Conservation (phyloP, 2,113 vertebrate species). For the Lonchura striata region DNA sequence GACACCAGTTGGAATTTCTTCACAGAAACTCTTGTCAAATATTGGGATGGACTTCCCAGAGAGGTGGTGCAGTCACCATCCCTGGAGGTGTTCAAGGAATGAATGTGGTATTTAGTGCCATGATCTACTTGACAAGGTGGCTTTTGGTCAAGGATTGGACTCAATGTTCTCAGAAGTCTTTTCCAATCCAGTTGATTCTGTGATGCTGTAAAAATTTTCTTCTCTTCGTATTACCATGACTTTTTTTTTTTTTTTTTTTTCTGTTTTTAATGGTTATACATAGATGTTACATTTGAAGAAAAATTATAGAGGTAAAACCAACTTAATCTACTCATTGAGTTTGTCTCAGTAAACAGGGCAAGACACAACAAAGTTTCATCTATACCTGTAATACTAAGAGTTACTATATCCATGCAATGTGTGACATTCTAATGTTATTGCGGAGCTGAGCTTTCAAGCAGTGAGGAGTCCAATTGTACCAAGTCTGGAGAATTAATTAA, state of each 20-base stretch:
- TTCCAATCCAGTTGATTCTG: rapidly evolving
- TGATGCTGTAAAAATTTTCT: background rate
- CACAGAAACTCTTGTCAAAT: background rate
- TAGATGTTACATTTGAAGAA: background rate
- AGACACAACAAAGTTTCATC: background rate
- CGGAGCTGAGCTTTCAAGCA: background rate
- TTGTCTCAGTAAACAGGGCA: background rate
- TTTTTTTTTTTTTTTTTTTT: background rate
- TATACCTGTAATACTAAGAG: background rate
- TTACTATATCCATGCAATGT: rapidly evolving
- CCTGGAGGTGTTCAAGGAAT: background rate
- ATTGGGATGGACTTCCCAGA: background rate
- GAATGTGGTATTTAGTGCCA: background rate
- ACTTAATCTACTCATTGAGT: background rate
- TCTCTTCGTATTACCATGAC: background rate
- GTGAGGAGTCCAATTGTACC: background rate
- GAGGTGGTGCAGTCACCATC: background rate
- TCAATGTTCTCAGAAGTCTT: background rate
- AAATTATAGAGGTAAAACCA: background rate
- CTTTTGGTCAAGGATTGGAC: background rate
- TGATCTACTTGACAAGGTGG: background rate
- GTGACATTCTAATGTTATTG: background rate
- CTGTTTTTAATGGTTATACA: background rate
- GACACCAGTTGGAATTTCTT: background rate
- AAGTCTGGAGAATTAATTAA: background rate